Conservation (phyloP, 2,113 vertebrate species). For the Microcebus griseorufus region DNA sequence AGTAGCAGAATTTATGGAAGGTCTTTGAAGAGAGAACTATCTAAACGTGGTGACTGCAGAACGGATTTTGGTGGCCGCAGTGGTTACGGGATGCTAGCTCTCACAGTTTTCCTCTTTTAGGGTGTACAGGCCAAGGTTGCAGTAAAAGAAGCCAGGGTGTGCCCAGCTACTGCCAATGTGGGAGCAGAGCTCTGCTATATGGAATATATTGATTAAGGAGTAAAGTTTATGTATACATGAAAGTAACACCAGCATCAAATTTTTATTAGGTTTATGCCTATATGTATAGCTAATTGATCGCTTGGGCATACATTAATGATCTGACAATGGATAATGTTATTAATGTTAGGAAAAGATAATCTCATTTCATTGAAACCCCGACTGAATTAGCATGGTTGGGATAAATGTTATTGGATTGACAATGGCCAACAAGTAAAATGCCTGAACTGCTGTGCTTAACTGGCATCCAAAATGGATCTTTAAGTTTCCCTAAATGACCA, state of each 20-base stretch:
- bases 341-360: background rate
- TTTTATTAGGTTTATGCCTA: background rate
- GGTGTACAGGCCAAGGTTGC: accelerated
- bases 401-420: background rate
- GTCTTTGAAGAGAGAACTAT: background rate
- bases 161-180: background rate
- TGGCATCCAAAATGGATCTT: background rate
- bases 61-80: background rate
- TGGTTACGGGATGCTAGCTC: background rate
- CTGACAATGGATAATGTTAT: background rate
- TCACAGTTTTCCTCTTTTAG: background rate
- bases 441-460: background rate
- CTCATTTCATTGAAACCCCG: background rate
- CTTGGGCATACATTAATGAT: background rate
- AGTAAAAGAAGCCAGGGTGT: background rate
- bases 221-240: background rate
- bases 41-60: background rate
- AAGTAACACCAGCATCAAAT: background rate
- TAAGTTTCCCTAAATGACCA: background rate
- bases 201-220: background rate
- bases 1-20: background rate
- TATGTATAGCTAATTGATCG: background rate
- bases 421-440: background rate
- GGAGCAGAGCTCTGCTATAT: background rate
- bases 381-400: background rate